Evolutionary conservation across 2,888 invertebrate species (phyloP).

Genomic region (Drosophila robusta): DNA sequence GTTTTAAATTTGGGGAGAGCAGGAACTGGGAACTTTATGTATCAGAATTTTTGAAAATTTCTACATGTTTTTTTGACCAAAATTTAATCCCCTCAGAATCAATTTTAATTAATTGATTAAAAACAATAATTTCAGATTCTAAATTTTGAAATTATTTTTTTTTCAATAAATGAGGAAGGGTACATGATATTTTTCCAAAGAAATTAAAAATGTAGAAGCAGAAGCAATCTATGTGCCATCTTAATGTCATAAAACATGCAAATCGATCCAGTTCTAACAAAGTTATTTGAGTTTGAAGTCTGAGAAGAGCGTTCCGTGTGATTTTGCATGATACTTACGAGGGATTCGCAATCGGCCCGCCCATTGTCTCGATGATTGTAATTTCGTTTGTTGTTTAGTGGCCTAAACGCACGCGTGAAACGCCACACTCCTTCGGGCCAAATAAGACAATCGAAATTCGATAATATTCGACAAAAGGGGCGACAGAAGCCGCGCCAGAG

Average conservation of each 20-base stretch:
- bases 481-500: constrained; percentile 31
- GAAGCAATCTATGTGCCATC: no score
- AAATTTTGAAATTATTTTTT: no score
- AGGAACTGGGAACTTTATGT: no score
- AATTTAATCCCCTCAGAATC: no score
- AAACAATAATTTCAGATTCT: no score
- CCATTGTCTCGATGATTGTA: constrained; percentile 35
- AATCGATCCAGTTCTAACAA: neutral
- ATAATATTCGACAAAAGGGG: constrained; percentile 60
- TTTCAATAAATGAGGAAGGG: no score
- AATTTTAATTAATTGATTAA: neutral
- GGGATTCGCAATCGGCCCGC: constrained; percentile 17
- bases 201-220: no score
- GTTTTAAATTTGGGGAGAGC: no score
- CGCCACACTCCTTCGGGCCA: constrained; percentile 36
- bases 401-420: constrained; percentile 30
- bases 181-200: no score
- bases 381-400: constrained; percentile 50
- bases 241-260: neutral
- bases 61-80: no score
- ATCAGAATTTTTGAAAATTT: no score
- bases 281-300: neutral
- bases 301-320: neutral
- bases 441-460: constrained; percentile 79
- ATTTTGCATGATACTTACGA: neutral